A percentile compares a stretch with the other conserved stretches of the same genome.
Evolutionary conservation across 2,113 vertebrate genomes (phyloP).

Genomic region (Pagrus major): DNA sequence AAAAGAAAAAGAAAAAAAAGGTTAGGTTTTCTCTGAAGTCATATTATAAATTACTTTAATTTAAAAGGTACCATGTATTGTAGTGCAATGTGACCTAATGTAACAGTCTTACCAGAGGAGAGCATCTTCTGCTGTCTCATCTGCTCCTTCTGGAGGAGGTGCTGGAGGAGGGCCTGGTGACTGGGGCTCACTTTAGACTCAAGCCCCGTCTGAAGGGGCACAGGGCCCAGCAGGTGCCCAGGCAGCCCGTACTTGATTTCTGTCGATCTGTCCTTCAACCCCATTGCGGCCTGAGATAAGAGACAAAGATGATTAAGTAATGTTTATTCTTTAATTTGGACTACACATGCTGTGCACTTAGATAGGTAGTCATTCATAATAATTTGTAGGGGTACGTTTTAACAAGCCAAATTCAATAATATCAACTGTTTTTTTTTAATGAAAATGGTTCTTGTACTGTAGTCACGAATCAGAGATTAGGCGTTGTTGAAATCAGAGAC

Average conservation of each 20-base stretch:
- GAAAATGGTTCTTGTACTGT: not conserved
- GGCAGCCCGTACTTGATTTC: constrained; percentile 88
- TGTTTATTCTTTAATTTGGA: not conserved
- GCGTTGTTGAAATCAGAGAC: constrained; percentile 11
- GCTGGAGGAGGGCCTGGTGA: constrained; percentile 97
- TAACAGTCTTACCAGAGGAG: constrained; percentile 86
- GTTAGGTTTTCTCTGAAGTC: not conserved
- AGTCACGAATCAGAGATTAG: constrained; percentile 1
- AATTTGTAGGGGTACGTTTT: not conserved
- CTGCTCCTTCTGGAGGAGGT: constrained; percentile 96
- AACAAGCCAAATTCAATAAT: not conserved
- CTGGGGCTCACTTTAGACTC: constrained; percentile 95
- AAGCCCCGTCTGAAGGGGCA: constrained; percentile 87
- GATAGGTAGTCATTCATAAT: not conserved
- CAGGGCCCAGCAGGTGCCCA: constrained; percentile 88
- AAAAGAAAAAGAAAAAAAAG: not conserved
- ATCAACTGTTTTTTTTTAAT: constrained; percentile 19
- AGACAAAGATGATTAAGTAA: not conserved
- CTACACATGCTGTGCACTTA: not conserved
- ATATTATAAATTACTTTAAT: not conserved
- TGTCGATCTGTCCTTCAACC: constrained; percentile 91
- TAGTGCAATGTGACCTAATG: not conserved
- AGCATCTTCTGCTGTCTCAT: constrained; percentile 96
- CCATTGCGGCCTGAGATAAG: constrained; percentile 86
- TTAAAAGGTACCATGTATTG: not conserved